Percentiles rank a stretch among this genome's conserved stretches.
phyloP scores from a whole-genome alignment of 2,888 invertebrate species.

The Miltochrista miniata region DNA sequence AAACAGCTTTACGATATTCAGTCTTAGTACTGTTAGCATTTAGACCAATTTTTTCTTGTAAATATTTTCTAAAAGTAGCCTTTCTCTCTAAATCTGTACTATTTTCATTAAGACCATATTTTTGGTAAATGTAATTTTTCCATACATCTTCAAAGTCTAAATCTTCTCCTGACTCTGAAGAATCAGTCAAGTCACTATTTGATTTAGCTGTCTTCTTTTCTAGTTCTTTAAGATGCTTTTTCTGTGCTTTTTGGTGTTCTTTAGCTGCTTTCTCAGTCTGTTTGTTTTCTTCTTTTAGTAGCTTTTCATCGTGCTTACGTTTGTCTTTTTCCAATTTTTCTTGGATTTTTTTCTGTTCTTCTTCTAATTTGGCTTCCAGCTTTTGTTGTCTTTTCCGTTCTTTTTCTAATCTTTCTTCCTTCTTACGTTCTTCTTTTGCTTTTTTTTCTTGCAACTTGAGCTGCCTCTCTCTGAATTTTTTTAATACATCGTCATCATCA shows the following conservation, averaged over 20 bases:
- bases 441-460: constrained; percentile 45
- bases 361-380: constrained; percentile 29
- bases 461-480: constrained; percentile 38
- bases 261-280: constrained; percentile 39
- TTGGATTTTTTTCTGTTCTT: constrained; percentile 38
- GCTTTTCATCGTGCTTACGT: constrained; percentile 48
- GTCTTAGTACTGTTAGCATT: constrained; percentile 62
- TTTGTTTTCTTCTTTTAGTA: constrained; percentile 43
- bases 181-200: constrained; percentile 32
- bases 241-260: constrained; percentile 33
- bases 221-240: constrained; percentile 46
- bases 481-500: constrained; percentile 16
- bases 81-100: constrained; percentile 62
- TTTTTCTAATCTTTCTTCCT: constrained; percentile 36
- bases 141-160: constrained; percentile 72
- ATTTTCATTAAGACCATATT: constrained; percentile 57
- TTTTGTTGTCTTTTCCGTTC: constrained; percentile 42
- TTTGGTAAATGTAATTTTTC: constrained; percentile 64
- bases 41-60: constrained; percentile 63
- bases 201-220: constrained; percentile 46
- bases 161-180: constrained; percentile 47
- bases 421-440: constrained; percentile 41
- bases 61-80: constrained; percentile 56
- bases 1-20: constrained; percentile 66
- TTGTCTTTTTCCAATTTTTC: constrained; percentile 41